These are phyloP conservation scores for Pseudomyrmex gracilis DNA, from an alignment of 1,140 invertebrate species.

Conservation along the genomic window DNA sequence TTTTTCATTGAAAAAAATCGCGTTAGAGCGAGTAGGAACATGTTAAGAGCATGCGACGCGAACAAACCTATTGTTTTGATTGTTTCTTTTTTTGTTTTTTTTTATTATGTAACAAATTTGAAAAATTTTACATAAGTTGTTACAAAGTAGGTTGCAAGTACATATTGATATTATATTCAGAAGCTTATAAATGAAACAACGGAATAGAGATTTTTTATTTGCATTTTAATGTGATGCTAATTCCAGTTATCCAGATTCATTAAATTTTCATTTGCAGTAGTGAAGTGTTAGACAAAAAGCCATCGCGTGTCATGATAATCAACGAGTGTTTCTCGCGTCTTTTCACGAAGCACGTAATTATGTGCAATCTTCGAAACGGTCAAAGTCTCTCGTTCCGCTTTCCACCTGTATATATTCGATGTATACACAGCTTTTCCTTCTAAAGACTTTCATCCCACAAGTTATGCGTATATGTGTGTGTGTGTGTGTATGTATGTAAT, in stretches of 20 bases:
- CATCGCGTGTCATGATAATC: conserved; percentile 2
- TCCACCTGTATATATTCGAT: conserved; percentile 35
- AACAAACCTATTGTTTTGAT: too few species aligned
- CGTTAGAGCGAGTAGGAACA: too few species aligned
- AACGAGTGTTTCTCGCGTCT: conserved; percentile 17
- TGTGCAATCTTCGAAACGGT: conserved; percentile 37
- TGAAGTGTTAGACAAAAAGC: not conserved
- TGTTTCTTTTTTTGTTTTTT: not conserved
- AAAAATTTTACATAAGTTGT: not conserved
- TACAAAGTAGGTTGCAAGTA: not conserved
- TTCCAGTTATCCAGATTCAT: not conserved
- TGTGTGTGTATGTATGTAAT: too few species aligned
- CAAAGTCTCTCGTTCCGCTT: conserved; percentile 37
- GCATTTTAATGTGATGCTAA: not conserved
- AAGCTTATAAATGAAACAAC: not conserved
- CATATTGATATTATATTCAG: not conserved
- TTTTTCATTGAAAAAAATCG: too few species aligned
- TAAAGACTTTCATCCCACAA: conserved; percentile 15
- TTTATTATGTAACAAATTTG: not conserved
- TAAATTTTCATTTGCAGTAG: conserved; percentile 5
- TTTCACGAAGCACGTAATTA: conserved; percentile 38
- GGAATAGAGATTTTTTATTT: not conserved
- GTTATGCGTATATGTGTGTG: too few species aligned
- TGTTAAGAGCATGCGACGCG: too few species aligned
- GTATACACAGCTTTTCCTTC: not conserved